These are phyloP conservation scores for Tipula vernalis DNA, from an alignment of 2,888 invertebrate genomes.

Conservation along the genomic window DNA sequence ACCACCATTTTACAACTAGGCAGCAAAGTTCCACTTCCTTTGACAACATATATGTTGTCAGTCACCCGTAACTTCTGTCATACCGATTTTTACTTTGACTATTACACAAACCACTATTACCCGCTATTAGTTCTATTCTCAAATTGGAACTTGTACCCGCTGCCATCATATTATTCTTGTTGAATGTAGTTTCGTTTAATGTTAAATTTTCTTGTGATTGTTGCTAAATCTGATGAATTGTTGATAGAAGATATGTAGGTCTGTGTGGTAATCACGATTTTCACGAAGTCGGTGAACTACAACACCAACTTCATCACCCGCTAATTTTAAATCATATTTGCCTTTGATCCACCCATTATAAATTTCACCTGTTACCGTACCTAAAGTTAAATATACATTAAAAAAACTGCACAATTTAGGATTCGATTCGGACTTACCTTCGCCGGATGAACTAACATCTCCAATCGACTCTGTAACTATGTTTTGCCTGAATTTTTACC, in stretches of 20 bases:
- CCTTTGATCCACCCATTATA: slow-evolving; percentile 96
- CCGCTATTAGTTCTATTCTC: too few species aligned
- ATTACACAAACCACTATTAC: too few species aligned
- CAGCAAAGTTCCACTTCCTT: too few species aligned
- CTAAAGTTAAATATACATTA: background rate
- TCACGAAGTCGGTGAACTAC: slow-evolving; percentile 42
- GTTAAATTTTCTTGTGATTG: slow-evolving; percentile 75
- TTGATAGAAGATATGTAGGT: slow-evolving; percentile 59
- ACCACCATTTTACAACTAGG: too few species aligned
- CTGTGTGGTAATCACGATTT: slow-evolving; percentile 46
- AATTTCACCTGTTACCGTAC: slow-evolving; percentile 86
- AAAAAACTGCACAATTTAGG: background rate
- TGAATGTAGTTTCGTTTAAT: slow-evolving; percentile 35
- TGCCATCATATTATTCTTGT: slow-evolving; percentile 33
- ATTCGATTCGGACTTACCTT: slow-evolving; percentile 32
- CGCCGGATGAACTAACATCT: slow-evolving; percentile 65
- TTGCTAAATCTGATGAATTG: slow-evolving; percentile 65
- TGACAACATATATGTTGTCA: too few species aligned
- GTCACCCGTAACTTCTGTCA: too few species aligned
- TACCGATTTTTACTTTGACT: too few species aligned
- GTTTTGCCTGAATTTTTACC: slow-evolving; percentile 65
- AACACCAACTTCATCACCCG: slow-evolving; percentile 40
- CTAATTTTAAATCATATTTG: slow-evolving; percentile 84
- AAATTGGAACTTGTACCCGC: slow-evolving; percentile 12
- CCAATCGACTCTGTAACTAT: slow-evolving; percentile 86